These are phyloP conservation scores for Heterotilapia buettikoferi DNA, from an alignment of 2,113 vertebrate genomes.

Conservation along the genomic window DNA sequence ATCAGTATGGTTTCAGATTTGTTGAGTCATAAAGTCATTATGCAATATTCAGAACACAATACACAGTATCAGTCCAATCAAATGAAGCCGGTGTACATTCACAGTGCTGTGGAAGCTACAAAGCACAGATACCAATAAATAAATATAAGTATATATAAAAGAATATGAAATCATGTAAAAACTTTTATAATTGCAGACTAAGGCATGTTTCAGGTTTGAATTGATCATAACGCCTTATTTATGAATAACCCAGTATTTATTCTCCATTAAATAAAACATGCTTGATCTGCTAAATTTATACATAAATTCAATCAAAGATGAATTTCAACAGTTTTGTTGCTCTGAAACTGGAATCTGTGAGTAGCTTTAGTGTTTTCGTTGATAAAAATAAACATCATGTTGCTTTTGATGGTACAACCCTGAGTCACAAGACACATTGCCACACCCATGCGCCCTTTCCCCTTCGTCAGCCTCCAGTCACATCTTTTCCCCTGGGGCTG, in stretches of 20 bases:
- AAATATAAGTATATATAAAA: neutral
- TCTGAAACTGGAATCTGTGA: neutral
- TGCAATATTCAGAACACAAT: neutral
- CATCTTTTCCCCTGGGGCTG: slow-evolving; percentile 26
- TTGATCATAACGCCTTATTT: neutral
- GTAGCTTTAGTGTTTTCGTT: neutral
- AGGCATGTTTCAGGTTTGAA: neutral
- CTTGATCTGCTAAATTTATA: neutral
- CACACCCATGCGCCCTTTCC: neutral
- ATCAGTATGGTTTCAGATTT: neutral
- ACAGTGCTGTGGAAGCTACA: neutral
- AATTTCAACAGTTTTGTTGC: neutral
- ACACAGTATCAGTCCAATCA: neutral
- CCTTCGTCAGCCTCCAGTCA: slow-evolving; percentile 16
- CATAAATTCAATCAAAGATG: neutral
- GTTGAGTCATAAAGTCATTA: neutral
- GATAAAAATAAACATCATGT: neutral
- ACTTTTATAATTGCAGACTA: neutral
- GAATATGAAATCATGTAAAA: neutral
- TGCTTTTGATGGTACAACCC: neutral
- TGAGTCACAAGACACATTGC: slow-evolving; percentile 13
- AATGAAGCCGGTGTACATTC: neutral
- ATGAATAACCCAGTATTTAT: neutral
- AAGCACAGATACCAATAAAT: neutral
- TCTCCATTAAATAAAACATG: neutral